Conservation (phyloP, 2,797 vertebrate genomes). For the Buphagus erythrorhynchus region DNA sequence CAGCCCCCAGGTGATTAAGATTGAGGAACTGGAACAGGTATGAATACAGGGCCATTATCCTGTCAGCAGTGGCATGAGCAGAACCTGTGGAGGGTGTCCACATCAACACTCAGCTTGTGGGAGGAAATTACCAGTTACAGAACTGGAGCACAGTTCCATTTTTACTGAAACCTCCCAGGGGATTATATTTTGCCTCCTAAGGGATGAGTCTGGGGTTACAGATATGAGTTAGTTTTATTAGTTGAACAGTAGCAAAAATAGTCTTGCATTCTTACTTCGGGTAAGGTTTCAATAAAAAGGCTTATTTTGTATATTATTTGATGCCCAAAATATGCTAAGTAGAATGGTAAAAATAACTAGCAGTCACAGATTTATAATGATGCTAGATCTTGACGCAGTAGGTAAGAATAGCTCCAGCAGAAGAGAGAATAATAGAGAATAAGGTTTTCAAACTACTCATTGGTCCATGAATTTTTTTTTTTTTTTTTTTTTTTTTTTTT, state of each 20-base stretch:
- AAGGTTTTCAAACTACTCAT: not conserved
- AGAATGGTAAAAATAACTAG: not conserved
- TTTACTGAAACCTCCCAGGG: not conserved
- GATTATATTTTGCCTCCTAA: not conserved
- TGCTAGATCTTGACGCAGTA: not conserved
- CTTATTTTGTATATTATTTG: not conserved
- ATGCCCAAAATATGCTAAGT: not conserved
- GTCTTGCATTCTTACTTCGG: not conserved
- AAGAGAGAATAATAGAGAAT: not conserved
- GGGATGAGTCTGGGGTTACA: not conserved
- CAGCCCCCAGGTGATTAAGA: not conserved
- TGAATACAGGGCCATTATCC: not conserved
- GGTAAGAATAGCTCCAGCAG: not conserved
- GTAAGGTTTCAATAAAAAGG: not conserved
- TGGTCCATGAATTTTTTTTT: not conserved
- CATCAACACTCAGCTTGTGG: not conserved
- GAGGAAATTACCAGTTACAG: not conserved
- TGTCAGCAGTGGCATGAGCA: not conserved
- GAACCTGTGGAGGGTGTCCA: not conserved
- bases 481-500: not conserved
- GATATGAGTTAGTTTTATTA: not conserved
- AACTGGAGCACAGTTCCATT: not conserved
- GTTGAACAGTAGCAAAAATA: not conserved
- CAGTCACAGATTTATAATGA: not conserved
- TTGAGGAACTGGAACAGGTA: not conserved